phyloP scores from a whole-genome alignment of 2,888 invertebrate species.

The Strigamia crassipes region DNA sequence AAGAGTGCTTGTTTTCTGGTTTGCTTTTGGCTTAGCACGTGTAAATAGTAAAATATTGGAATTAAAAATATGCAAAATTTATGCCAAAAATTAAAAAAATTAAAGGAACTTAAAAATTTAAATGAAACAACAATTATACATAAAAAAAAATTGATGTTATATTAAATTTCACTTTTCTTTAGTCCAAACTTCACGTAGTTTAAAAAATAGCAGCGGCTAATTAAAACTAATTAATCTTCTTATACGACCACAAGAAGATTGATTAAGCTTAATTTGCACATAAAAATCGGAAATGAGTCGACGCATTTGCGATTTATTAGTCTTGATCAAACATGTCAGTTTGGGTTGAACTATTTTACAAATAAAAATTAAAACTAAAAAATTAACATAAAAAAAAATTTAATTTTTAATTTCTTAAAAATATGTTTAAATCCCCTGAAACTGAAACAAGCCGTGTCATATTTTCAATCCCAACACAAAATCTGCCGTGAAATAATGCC shows the following conservation, averaged over 20 bases:
- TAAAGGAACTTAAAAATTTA: background rate
- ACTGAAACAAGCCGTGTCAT: background rate
- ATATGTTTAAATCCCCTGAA: background rate
- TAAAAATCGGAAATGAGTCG: background rate
- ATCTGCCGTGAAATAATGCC: background rate
- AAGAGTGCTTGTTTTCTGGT: background rate
- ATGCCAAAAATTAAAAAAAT: background rate
- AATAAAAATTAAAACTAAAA: too few relatives aligned
- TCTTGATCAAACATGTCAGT: background rate
- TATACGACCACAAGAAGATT: background rate
- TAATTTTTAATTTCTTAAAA: background rate
- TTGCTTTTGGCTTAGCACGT: background rate
- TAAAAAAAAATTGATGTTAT: background rate
- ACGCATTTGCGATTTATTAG: background rate
- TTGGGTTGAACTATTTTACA: too few relatives aligned
- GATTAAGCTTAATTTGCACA: background rate
- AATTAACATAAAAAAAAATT: too few relatives aligned
- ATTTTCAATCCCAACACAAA: background rate
- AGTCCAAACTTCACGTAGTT: background rate
- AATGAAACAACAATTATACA: background rate
- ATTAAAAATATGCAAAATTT: background rate
- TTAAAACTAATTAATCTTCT: conserved; percentile 13
- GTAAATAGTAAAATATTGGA: background rate
- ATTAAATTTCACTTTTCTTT: background rate
- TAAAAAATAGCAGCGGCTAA: background rate